A percentile compares a stretch with the other conserved stretches of the same genome.
phyloP scores from a whole-genome alignment of 1,140 invertebrate genomes.

The Forficula auricularia region DNA sequence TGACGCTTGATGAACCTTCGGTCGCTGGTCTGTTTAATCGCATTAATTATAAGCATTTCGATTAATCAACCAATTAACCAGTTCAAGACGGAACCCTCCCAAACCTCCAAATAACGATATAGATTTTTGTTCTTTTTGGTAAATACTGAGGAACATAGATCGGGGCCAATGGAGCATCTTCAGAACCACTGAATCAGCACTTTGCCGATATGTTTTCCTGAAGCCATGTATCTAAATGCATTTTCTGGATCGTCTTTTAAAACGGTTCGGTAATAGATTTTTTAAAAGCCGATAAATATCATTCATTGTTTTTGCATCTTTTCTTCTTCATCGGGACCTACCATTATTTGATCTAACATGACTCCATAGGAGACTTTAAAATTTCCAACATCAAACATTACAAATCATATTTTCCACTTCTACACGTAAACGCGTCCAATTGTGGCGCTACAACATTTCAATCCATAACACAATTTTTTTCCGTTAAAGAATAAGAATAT shows the following conservation, averaged over 20 bases:
- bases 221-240: conserved; percentile 31
- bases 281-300: no score
- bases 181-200: conserved; percentile 3
- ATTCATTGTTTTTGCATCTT: no score
- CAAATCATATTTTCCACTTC: conserved; percentile 52
- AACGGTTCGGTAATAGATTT: no score
- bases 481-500: conserved; percentile 43
- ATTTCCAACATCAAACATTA: conserved; percentile 32
- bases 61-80: conserved; percentile 39
- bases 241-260: background rate
- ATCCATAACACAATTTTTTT: conserved; percentile 41
- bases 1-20: conserved; percentile 36
- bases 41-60: conserved; percentile 36
- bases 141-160: conserved; percentile 6
- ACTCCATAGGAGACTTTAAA: conserved; percentile 22
- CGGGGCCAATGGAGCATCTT: background rate
- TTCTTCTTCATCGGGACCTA: no score
- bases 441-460: conserved; percentile 39
- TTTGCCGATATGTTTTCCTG: conserved; percentile 34
- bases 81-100: conserved; percentile 45
- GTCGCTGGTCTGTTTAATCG: conserved; percentile 36
- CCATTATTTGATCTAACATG: conserved; percentile 32
- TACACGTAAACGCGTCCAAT: conserved; percentile 50
- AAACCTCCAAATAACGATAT: conserved; percentile 38
- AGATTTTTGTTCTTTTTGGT: background rate